Conservation (phyloP, 2,888 invertebrate species). For the Carpatolechia fugitivella region DNA sequence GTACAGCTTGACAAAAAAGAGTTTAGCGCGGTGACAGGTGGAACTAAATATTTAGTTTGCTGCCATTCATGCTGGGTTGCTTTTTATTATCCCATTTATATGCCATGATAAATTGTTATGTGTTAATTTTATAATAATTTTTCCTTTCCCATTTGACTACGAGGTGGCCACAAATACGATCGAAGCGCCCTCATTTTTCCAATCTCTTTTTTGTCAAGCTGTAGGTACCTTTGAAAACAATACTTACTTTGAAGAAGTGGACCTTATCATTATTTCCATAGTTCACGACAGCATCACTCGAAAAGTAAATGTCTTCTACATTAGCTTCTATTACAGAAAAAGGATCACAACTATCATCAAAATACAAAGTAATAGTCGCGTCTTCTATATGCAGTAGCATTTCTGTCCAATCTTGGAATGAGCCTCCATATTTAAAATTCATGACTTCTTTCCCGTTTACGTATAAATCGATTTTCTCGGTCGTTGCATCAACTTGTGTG, state of each 20-base stretch:
- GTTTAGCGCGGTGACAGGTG: too few species aligned
- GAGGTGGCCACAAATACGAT: too few species aligned
- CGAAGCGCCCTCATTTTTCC: too few species aligned
- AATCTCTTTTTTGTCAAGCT: too few species aligned
- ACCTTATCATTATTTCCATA: conserved; percentile 19
- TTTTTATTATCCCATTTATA: too few species aligned
- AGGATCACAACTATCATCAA: conserved; percentile 26
- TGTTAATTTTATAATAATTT: too few species aligned
- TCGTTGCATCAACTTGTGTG: conserved; percentile 15
- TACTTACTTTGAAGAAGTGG: conserved; percentile 23
- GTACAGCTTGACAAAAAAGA: too few species aligned
- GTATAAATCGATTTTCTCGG: conserved; percentile 27
- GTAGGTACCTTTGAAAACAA: too few species aligned
- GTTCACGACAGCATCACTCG: conserved; percentile 13
- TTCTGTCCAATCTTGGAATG: conserved; percentile 27
- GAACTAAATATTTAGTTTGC: too few species aligned
- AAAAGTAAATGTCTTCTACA: conserved; percentile 20
- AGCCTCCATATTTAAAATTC: not conserved
- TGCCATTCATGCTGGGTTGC: too few species aligned
- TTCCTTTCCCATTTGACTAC: too few species aligned
- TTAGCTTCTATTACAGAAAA: not conserved
- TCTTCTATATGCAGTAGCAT: conserved; percentile 33
- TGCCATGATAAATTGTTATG: too few species aligned
- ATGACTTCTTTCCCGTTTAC: conserved; percentile 11
- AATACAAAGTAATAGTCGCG: conserved; percentile 23